Evolutionary conservation across 2,797 vertebrate genomes (phyloP), one percentile per base, ranked within the genome.

Genomic region (Coilia nasus): DNA sequence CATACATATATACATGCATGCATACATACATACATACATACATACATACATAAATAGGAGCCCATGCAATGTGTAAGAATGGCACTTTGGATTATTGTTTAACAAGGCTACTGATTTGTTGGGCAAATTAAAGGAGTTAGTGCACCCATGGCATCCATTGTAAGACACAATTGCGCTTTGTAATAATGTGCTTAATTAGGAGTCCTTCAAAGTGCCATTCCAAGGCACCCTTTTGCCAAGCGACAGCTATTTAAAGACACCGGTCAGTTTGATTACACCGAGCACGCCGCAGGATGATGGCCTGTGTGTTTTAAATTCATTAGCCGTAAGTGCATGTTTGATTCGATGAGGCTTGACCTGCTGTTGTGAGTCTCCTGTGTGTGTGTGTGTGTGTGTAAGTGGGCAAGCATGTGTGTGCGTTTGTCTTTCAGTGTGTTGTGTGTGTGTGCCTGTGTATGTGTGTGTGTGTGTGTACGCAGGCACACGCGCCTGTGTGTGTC

Each of bases 41-140:
- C 25, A 82, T 23, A 47, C 9, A 62, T n/a, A 6, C 9, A 17
- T 35, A 1, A 12, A 28, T 28, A 11, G 11, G 62, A 35, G 17
- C 17, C 14, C 15, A 75, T 75, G 28, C 14, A 28, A 75, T 35
- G 15, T 5, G 35, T 31, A 75, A 35, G 64, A 71, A 7, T 35
- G 28, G 28, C 28, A 28, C 25, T 19, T 25, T 15, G 11, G 62
- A 35, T 75, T 17, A 19, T 41, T 75, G 28, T 75, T 67, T 86
- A 85, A 85, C 83, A 85, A 88, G 86, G 81, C 88, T 31, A 71
- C 80, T 88, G 83, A 84, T 83, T 85, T 87, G 71, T 87, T 88
- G 87, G 81, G 47, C 67, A 81, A 41, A 83, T 85, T 83, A 82
- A 86, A 50, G 46, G 41, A n/a, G 82, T 83, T 85, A 87, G 62